phyloP scores from a whole-genome alignment of 2,888 invertebrate species.

The Serripes groenlandicus region DNA sequence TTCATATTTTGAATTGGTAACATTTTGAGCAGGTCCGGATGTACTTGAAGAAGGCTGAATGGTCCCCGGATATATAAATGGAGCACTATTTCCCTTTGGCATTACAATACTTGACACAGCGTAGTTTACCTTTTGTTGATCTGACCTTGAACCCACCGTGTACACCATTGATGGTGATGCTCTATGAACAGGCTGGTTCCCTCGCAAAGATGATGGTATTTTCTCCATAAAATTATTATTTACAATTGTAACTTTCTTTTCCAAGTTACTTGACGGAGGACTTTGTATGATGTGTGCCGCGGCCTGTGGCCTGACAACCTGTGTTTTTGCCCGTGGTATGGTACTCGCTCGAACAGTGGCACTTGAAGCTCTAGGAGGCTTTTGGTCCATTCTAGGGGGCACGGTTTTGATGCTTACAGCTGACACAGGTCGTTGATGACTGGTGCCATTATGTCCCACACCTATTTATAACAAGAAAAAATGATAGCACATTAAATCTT shows the following conservation, averaged over 20 bases:
- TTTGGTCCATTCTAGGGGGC: conserved; percentile 45
- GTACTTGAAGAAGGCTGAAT: conserved; percentile 53
- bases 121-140: conserved; percentile 68
- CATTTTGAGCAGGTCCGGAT: conserved; percentile 48
- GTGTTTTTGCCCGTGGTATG: conserved; percentile 67
- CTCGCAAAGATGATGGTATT: conserved; percentile 63
- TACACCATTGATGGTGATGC: conserved; percentile 56
- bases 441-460: conserved; percentile 21
- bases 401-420: conserved; percentile 67
- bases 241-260: conserved; percentile 72
- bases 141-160: conserved; percentile 46
- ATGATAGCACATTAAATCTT: too few species aligned
- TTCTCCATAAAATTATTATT: conserved; percentile 79
- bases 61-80: conserved; percentile 52
- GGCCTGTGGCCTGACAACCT: conserved; percentile 76
- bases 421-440: conserved; percentile 73
- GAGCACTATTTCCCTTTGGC: conserved; percentile 62
- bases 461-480: too few species aligned
- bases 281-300: conserved; percentile 81
- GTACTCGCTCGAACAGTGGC: conserved; percentile 69
- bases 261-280: conserved; percentile 26
- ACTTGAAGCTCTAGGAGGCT: conserved; percentile 71
- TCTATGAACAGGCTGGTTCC: conserved; percentile 32
- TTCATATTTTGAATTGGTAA: conserved; percentile 50
- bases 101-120: conserved; percentile 65